These are phyloP conservation scores for Halocaridina rubra DNA, from an alignment of 2,888 invertebrate genomes.

Conservation along the genomic window DNA sequence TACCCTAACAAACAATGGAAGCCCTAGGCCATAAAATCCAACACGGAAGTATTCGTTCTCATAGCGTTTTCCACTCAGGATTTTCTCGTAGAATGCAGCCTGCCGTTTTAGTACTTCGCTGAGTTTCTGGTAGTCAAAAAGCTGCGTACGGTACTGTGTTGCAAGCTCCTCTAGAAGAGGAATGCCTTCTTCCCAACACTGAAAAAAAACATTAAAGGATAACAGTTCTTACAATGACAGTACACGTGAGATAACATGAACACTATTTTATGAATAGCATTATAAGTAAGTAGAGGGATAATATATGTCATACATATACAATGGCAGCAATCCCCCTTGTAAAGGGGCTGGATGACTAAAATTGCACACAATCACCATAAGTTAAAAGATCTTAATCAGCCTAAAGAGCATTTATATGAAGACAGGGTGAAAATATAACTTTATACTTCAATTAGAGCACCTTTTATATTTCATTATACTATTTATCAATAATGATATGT, in stretches of 20 bases:
- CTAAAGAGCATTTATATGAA: too few species aligned
- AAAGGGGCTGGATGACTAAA: too few species aligned
- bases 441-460: too few species aligned
- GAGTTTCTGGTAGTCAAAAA: constrained; percentile 89
- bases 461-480: too few species aligned
- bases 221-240: neutral
- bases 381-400: too few species aligned
- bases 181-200: constrained; percentile 96
- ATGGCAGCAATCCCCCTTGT: too few species aligned
- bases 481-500: too few species aligned
- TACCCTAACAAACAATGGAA: constrained; percentile 94
- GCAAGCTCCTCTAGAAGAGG: constrained; percentile 91
- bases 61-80: constrained; percentile 85
- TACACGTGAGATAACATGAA: neutral
- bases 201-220: constrained; percentile 70
- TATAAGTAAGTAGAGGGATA: too few species aligned
- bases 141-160: constrained; percentile 83
- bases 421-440: too few species aligned
- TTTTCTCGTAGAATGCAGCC: constrained; percentile 92
- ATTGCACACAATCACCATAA: too few species aligned
- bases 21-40: constrained; percentile 92
- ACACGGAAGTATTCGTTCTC: constrained; percentile 96
- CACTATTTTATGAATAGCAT: neutral
- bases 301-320: too few species aligned
- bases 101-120: constrained; percentile 86